These are phyloP conservation scores for Equus quagga DNA, from an alignment of 2,113 vertebrate genomes.

Conservation along the genomic window DNA sequence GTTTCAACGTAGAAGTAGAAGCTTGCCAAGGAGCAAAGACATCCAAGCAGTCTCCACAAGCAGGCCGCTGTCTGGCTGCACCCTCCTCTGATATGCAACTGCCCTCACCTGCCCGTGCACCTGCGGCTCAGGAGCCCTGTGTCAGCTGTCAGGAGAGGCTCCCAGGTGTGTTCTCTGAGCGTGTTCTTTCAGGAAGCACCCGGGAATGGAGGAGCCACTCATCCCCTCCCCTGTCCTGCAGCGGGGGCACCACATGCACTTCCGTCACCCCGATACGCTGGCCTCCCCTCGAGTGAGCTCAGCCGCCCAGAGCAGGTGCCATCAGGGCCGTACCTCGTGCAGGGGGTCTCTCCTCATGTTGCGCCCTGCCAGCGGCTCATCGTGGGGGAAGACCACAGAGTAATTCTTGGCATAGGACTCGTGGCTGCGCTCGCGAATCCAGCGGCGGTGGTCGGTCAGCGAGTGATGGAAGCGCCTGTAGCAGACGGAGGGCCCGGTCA, in stretches of 20 bases:
- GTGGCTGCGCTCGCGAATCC: conserved; percentile 97
- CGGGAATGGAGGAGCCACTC: accelerated
- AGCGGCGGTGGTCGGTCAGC: conserved; percentile 90
- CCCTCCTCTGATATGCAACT: accelerated
- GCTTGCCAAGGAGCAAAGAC: not conserved
- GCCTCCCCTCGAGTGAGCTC: accelerated
- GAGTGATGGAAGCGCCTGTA: conserved; percentile 94
- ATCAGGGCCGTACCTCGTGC: conserved; percentile 89
- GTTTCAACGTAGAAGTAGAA: accelerated
- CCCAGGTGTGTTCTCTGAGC: accelerated
- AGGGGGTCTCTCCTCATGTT: conserved; percentile 94
- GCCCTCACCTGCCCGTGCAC: accelerated
- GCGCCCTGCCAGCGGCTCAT: conserved; percentile 95
- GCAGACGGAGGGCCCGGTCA: not conserved
- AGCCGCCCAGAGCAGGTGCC: accelerated
- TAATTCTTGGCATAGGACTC: conserved; percentile 99
- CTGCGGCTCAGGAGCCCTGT: accelerated
- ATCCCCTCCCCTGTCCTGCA: accelerated
- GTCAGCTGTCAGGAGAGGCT: accelerated
- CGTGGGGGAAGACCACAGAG: conserved; percentile 95
- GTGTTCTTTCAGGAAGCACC: accelerated
- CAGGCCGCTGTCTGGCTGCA: not conserved
- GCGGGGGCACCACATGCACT: accelerated
- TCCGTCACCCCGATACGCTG: accelerated
- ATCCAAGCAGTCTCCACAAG: accelerated